Base-by-base conservation (phyloP, 1,140 invertebrate genomes). In the Drosophila nigrodunni region DNA sequence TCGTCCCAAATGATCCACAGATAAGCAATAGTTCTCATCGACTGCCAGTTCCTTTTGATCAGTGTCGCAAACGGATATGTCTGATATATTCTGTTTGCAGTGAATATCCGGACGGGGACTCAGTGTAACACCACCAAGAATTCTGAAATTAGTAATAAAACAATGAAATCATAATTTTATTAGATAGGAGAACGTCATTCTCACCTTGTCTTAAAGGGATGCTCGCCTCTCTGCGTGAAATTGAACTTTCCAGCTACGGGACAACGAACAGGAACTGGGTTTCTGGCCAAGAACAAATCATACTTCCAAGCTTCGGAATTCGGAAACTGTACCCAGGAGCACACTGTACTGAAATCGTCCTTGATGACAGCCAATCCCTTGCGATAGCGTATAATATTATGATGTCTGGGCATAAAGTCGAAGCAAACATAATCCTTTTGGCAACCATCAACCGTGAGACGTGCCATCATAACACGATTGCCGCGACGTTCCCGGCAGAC, bases 381-480 rank as follows among this genome's bases (percentile, higher is more conserved):
- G 77, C 98, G 95, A 92, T 97, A 99, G 82, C 95, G 93, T 77
- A 99, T 99, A 75, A 99, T 95, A 92, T 99, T 99, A 83, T 99
- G 98, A 94, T 99, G 98, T 71, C 97, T 95, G 0, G 97, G 97
- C 9, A 99, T 95, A 92, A 99, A 98, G 91, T 99, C 98, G 87
- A 98, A 99, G 89, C 98, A 99, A 7, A 99, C 95, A 89, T 97
- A 99, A 95, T 99, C 98, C 88, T 98, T 98, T 93, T 99, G 98
- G 93, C 98, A 99, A 94, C 98, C 98, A 93, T 99, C 98, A 1
- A 99, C 97, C 5, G 98, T 98, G 7, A 99, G 94, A 73, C 98
- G 94, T 7, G 98, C 97, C 97, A 99, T 98, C 95, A 99, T 98
- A 43, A 97, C 96, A 74, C 98, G 94, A 30, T 95, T 95, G 80